Conservation (phyloP, 1,140 invertebrate genomes). For the Drosophila pallidifrons region DNA sequence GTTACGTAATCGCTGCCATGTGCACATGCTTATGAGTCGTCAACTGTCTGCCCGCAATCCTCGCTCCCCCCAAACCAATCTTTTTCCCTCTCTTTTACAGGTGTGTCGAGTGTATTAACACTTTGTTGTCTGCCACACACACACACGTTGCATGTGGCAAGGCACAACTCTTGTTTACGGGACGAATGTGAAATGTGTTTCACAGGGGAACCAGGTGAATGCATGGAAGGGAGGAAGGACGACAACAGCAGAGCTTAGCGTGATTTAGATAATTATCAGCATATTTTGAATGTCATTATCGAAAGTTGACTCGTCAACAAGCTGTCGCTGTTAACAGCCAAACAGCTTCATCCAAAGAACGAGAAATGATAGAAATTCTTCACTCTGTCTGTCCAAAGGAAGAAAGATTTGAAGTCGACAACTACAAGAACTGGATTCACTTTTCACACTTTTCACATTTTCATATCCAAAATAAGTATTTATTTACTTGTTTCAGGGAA, state of each 20-base stretch:
- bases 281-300: conserved; percentile 56
- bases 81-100: conserved; percentile 43
- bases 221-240: neutral
- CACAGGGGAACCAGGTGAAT: neutral
- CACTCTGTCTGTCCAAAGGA: no score
- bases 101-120: conserved; percentile 66
- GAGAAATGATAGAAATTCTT: neutral
- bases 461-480: no score
- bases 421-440: no score
- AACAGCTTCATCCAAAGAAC: neutral
- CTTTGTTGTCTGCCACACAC: conserved; percentile 59
- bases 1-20: conserved; percentile 78
- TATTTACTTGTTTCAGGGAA: no score
- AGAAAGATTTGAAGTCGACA: no score
- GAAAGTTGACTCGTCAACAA: conserved; percentile 25
- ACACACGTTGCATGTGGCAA: conserved; percentile 48
- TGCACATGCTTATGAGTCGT: conserved; percentile 57
- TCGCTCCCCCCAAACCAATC: neutral
- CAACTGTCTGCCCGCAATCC: conserved; percentile 28
- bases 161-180: conserved; percentile 60
- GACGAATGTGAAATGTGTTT: neutral
- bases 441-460: no score
- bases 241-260: conserved; percentile 29
- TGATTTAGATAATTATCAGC: conserved; percentile 64
- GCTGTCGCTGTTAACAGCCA: conserved; percentile 8